phyloP scores from a whole-genome alignment of 2,797 vertebrate species.

The Zenarchopterus dispar region DNA sequence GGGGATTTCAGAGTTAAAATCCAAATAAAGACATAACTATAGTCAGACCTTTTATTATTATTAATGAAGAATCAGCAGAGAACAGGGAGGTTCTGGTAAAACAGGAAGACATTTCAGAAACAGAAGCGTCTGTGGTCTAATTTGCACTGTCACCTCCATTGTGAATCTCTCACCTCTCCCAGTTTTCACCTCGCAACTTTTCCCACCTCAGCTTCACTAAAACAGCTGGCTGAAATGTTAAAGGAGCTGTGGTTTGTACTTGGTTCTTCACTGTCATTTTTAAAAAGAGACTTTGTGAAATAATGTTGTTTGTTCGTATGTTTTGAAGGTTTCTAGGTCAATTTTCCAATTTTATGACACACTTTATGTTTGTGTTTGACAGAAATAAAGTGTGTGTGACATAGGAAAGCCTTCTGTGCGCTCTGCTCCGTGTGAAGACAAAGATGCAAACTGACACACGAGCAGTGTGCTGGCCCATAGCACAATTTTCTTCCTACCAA shows the following conservation, averaged over 20 bases:
- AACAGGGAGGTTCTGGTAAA: not conserved
- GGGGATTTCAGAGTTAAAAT: too few relatives aligned
- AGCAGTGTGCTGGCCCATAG: not conserved
- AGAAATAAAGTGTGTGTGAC: not conserved
- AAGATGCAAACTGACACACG: constrained; percentile 27
- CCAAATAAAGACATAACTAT: too few relatives aligned
- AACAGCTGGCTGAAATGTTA: constrained; percentile 25
- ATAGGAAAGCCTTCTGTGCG: constrained; percentile 4
- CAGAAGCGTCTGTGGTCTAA: constrained; percentile 3
- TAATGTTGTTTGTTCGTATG: too few relatives aligned
- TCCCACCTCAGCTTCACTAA: constrained; percentile 25
- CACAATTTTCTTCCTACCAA: constrained; percentile 8
- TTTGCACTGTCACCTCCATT: constrained; percentile 53
- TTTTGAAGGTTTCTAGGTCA: too few relatives aligned
- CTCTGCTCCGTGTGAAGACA: constrained; percentile 1
- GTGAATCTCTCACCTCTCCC: constrained; percentile 68
- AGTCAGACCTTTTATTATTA: too few relatives aligned
- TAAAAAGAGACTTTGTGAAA: too few relatives aligned
- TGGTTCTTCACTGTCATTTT: not conserved
- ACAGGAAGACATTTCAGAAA: constrained; percentile 5
- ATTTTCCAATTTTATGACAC: too few relatives aligned
- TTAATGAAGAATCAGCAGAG: too few relatives aligned
- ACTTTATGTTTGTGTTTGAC: too few relatives aligned
- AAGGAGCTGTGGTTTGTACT: constrained; percentile 3
- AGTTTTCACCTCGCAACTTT: constrained; percentile 18